Base-by-base conservation (phyloP, 2,797 vertebrate genomes). In the Poecilia gillii region DNA sequence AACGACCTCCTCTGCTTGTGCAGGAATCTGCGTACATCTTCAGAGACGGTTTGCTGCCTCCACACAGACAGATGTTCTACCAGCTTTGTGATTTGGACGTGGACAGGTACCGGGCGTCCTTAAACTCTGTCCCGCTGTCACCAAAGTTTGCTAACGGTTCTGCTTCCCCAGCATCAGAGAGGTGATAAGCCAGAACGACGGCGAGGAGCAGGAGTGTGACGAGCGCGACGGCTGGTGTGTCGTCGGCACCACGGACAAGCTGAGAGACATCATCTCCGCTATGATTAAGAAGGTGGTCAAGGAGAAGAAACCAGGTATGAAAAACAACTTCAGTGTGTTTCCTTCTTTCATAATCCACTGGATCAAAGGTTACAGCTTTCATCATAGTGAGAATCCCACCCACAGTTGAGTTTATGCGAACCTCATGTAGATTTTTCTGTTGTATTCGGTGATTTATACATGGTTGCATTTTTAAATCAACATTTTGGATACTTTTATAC, bases 51-150 rank as follows among this genome's bases (percentile, higher is more conserved):
- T 97, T 96, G 85, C 85, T 99, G 68, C 99, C 99, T 1, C 99
- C 98, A 0, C 98, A 99, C 85, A 95, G 98, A 59, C 98, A 99
- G 95, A 99, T 99, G 99, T 99, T 99, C 91, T 99, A 99, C 94
- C 99, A 99, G 95, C 93, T 99, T 7, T 99, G 99, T 81, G 99
- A 99, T 84, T 79, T 99, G 89, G 93, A 98, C 0, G 97, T 98
- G 86, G 96, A 97, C 20, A 97, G 97, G 98, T 99, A 94, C 0
- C 1, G 16, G 20, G 3, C 33, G 36, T 41, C 66, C 43, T 1
- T n/a, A 6, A 14, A 47, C 41, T 46, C 57, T 1, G 33, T 0
- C 16, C 13, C 16, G 28, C 2, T 45, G 51, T 6, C 14, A 4
- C 39, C 0, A n/a, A 36, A 23, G 62, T 36, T 51, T 1, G 41